Conservation (phyloP, 2,113 vertebrate species). For the Ageneiosus marmoratus region DNA sequence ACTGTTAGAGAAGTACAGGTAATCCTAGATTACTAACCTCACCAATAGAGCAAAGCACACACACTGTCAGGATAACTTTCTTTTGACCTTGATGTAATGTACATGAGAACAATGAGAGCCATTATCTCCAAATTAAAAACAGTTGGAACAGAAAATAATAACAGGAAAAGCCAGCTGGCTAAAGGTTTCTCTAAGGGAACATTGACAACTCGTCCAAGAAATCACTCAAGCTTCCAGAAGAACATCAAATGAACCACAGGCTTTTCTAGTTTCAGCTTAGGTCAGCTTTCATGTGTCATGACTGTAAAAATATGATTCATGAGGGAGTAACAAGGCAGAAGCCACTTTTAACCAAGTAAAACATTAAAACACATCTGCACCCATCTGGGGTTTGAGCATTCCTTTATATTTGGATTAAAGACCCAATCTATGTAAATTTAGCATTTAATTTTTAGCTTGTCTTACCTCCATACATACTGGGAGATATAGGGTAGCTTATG, state of each 20-base stretch:
- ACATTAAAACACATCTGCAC: background rate
- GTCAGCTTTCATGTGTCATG: background rate
- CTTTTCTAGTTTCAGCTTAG: background rate
- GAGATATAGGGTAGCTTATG: conserved; percentile 84
- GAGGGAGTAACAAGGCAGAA: background rate
- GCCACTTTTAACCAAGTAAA: background rate
- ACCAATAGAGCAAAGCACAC: background rate
- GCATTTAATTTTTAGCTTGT: background rate
- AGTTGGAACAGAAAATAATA: background rate
- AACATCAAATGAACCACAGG: conserved; percentile 12
- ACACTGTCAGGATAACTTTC: background rate
- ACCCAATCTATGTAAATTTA: background rate
- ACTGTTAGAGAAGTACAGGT: background rate
- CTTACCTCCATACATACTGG: conserved; percentile 84
- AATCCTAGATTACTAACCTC: background rate
- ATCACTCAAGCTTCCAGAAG: background rate
- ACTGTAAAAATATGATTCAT: background rate
- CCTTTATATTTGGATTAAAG: background rate
- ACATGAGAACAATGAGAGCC: background rate
- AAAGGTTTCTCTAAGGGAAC: background rate
- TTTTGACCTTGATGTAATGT: background rate
- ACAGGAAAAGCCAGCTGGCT: background rate
- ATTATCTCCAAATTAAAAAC: background rate
- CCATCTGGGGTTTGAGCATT: background rate
- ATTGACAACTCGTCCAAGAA: background rate